phyloP scores from a whole-genome alignment of 2,797 vertebrate species.

The Loris lydekkerianus region DNA sequence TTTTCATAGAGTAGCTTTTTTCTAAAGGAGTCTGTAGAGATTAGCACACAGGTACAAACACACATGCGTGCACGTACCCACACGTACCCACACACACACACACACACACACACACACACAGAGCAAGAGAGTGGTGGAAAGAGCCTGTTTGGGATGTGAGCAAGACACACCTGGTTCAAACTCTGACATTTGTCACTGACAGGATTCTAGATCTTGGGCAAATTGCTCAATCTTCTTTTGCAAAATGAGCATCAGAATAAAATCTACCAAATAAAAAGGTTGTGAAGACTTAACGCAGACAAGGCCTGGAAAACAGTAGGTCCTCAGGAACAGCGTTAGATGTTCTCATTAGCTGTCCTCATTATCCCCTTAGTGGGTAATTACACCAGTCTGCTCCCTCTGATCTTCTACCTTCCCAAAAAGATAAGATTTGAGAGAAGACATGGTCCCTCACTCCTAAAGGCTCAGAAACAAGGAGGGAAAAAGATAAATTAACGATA shows the following conservation, averaged over 20 bases:
- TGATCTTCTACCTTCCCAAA: slow-evolving; percentile 16
- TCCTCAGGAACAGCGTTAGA: background rate
- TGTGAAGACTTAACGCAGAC: background rate
- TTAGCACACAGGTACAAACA: no score
- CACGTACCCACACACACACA: no score
- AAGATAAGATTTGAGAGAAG: background rate
- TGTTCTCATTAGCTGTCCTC: background rate
- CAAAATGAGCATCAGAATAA: background rate
- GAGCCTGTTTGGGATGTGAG: background rate
- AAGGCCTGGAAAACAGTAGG: background rate
- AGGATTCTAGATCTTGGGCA: background rate
- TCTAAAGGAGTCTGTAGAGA: background rate
- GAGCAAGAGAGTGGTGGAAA: background rate
- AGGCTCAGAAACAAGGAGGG: background rate
- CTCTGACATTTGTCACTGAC: background rate
- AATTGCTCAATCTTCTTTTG: background rate
- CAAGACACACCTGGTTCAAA: background rate
- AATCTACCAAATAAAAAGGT: background rate
- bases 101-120: no score
- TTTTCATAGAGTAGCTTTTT: background rate
- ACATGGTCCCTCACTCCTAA: background rate
- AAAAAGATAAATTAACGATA: background rate
- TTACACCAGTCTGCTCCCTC: background rate
- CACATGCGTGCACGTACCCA: no score
- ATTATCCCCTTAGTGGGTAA: background rate